Base-by-base conservation (phyloP, 1,140 invertebrate species). In the Trachelipus rathkii region DNA sequence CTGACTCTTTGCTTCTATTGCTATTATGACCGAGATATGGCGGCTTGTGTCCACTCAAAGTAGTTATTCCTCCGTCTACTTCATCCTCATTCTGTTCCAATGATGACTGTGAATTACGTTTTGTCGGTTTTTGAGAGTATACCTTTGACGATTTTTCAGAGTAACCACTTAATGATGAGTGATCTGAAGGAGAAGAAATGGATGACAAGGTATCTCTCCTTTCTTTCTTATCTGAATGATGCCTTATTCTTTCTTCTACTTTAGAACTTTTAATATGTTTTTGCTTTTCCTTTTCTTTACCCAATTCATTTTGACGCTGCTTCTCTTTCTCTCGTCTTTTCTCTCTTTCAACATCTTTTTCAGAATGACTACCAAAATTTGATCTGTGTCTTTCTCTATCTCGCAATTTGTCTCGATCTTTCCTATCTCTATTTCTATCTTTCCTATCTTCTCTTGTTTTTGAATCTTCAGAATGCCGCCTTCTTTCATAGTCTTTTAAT, bases 191-290 rank as follows among this genome's bases (percentile, higher is more conserved):
- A 13, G 50, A 60, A 13, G 50, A 60, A 19, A 60, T 13, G 8
- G 50, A 60, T 60, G 50, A 60, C 3, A 60, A 19, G 11, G 50
- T 60, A 0, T 73, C 74, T 50, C 80, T 78, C 77, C 77, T 79
- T 66, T 82, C 74, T 67, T 83, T 76, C 44, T 79, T 72, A 43
- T 79, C 72, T 70, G 82, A 19, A 66, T 77, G 73, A 50, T 81
- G 43, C 50, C 71, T 68, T 69, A 77, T 70, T 60, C 72, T 67
- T 45, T 75, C 33, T 78, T 73, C 33, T 73, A 73, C 23, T 72
- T 75, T 10, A 72, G 9, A 33, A 50, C 60, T 72, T 70, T 77
- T 67, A 74, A 73, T 75, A 53, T 50, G 66, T 73, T 10, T 73
- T 71, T 74, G 21, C 68, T 78, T 78, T 70, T 77, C 76, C 69